Conservation (phyloP, 2,888 invertebrate species). For the Caenorhabditis sp. region DNA sequence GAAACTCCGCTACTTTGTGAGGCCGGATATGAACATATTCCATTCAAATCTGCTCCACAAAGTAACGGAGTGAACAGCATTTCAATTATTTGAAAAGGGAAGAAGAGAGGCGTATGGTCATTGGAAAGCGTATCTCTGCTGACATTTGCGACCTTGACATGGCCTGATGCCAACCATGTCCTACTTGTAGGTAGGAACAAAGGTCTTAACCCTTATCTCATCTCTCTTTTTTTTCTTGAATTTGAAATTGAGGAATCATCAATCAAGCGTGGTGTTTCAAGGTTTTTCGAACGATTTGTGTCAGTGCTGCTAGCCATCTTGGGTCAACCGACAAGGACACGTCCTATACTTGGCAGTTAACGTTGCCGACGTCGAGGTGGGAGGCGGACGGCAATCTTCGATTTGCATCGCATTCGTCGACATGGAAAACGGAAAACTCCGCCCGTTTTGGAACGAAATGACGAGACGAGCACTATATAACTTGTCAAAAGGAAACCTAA, state of each 20-base stretch:
- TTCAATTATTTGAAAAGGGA: too few relatives aligned
- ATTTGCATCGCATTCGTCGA: constrained; percentile 21
- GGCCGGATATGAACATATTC: not conserved
- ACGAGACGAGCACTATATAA: constrained; percentile 33
- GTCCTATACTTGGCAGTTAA: constrained; percentile 18
- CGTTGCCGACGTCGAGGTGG: constrained; percentile 29
- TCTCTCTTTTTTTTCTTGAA: constrained; percentile 4
- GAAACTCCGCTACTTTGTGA: not conserved
- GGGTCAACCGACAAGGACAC: constrained; percentile 49
- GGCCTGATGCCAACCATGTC: not conserved
- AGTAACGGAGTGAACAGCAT: not conserved
- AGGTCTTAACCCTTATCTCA: not conserved
- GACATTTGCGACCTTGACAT: not conserved
- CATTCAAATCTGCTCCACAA: not conserved
- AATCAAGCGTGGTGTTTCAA: constrained; percentile 42
- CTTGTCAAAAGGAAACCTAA: not conserved
- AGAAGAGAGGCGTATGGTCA: too few relatives aligned
- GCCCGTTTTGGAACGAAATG: constrained; percentile 13
- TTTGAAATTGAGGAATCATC: constrained; percentile 13
- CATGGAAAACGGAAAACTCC: constrained; percentile 39
- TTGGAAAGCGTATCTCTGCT: too few relatives aligned
- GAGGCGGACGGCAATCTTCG: constrained; percentile 28
- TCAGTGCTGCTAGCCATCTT: constrained; percentile 21
- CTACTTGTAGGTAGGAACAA: not conserved
- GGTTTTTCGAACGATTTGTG: constrained; percentile 35